phyloP scores from a whole-genome alignment of 2,888 invertebrate genomes.

The Spisula solida region DNA sequence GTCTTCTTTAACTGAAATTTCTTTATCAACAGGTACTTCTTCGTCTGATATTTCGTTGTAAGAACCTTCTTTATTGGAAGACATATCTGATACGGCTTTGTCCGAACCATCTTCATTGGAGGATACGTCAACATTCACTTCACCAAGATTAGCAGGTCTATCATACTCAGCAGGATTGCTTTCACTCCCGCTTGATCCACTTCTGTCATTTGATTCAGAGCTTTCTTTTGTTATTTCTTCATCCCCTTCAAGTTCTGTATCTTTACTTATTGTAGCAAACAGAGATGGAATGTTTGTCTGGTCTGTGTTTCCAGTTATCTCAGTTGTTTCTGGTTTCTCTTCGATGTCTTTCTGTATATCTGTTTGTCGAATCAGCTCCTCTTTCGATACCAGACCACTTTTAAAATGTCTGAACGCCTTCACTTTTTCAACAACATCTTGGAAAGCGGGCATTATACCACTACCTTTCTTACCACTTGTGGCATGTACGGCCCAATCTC shows the following conservation, averaged over 20 bases:
- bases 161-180: conserved; percentile 44
- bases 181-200: background rate
- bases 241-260: background rate
- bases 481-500: conserved; percentile 60
- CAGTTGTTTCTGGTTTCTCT: conserved; percentile 47
- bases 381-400: conserved; percentile 44
- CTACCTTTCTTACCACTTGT: conserved; percentile 46
- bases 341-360: conserved; percentile 22
- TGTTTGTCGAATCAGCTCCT: background rate
- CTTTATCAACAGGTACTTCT: background rate
- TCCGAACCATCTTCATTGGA: conserved; percentile 8
- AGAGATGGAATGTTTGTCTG: conserved; percentile 50
- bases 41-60: background rate
- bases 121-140: conserved; percentile 10
- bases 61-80: background rate
- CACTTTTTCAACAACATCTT: conserved; percentile 60
- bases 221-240: background rate
- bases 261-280: conserved; percentile 55
- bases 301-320: conserved; percentile 25
- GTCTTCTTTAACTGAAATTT: background rate
- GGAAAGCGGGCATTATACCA: conserved; percentile 51
- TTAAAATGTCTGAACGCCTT: conserved; percentile 63
- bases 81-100: background rate
- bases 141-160: conserved; percentile 22
- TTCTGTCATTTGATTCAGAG: background rate